phyloP scores from a whole-genome alignment of 2,797 vertebrate species.

The Sebastes cheni region DNA sequence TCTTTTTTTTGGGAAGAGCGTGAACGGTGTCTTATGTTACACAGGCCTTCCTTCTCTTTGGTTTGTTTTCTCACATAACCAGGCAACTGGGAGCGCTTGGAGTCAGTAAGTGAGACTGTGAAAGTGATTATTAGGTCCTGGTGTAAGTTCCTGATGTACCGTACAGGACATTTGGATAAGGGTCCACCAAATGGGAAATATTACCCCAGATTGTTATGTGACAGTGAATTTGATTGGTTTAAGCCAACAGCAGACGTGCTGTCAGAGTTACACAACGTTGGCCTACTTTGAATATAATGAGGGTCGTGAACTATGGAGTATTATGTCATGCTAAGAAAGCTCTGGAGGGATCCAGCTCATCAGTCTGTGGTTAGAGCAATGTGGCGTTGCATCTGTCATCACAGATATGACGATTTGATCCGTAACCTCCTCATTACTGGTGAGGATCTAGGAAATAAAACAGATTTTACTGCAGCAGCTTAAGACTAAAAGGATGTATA shows the following conservation, averaged over 20 bases:
- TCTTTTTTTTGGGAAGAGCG: background rate
- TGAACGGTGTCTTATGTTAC: constrained; percentile 46
- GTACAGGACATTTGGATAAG: background rate
- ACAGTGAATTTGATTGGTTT: background rate
- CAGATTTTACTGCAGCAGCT: background rate
- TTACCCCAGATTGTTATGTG: constrained; percentile 26
- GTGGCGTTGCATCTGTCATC: background rate
- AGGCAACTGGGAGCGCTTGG: background rate
- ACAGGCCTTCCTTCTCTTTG: background rate
- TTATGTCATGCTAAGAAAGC: constrained; percentile 34
- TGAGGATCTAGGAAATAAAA: background rate
- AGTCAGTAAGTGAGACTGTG: background rate
- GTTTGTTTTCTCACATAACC: constrained; percentile 48
- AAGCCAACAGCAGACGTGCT: constrained; percentile 32
- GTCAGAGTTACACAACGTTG: constrained; percentile 38
- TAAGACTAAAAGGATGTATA: background rate
- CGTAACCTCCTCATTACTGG: background rate
- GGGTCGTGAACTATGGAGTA: background rate
- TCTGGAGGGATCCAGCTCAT: constrained; percentile 6
- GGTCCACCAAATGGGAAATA: constrained; percentile 13
- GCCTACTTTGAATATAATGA: constrained; percentile 31
- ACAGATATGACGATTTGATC: background rate
- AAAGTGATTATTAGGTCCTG: constrained; percentile 16
- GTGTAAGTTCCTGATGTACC: background rate
- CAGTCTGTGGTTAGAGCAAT: background rate